These are phyloP conservation scores for Brenthis daphne DNA, from an alignment of 2,888 invertebrate species.

Conservation along the genomic window DNA sequence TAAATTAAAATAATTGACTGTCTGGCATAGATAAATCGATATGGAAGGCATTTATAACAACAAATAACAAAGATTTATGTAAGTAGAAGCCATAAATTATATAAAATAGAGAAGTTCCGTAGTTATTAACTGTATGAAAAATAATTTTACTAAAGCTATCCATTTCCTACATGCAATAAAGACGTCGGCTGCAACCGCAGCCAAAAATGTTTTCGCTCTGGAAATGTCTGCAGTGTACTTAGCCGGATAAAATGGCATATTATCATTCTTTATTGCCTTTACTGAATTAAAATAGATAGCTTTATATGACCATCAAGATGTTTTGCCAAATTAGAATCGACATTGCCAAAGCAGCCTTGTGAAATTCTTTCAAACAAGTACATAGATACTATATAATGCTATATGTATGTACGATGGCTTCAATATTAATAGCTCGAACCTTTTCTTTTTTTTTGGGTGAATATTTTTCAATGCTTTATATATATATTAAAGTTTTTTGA, in stretches of 20 bases:
- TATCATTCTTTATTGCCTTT: constrained; percentile 39
- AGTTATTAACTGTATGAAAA: constrained; percentile 44
- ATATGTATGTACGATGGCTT: no score
- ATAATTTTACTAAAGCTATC: constrained; percentile 42
- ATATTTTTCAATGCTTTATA: no score
- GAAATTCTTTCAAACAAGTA: not conserved
- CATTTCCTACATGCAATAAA: constrained; percentile 44
- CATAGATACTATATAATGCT: not conserved
- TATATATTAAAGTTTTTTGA: no score
- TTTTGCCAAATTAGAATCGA: constrained; percentile 35
- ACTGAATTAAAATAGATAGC: constrained; percentile 35
- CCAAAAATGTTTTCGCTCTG: constrained; percentile 45
- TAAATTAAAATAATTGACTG: constrained; percentile 22
- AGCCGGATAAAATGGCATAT: constrained; percentile 38
- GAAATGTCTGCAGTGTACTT: constrained; percentile 41
- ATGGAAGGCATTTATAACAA: constrained; percentile 32
- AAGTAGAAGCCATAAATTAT: constrained; percentile 32
- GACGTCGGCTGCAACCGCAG: constrained; percentile 44
- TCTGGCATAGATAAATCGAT: constrained; percentile 34
- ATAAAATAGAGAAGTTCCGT: constrained; percentile 38
- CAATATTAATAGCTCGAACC: no score
- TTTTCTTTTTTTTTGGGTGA: no score
- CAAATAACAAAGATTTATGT: constrained; percentile 35
- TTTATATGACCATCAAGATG: constrained; percentile 27
- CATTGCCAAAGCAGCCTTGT: constrained; percentile 16